phyloP scores from a whole-genome alignment of 2,113 vertebrate genomes.

The Carollia perspicillata region DNA sequence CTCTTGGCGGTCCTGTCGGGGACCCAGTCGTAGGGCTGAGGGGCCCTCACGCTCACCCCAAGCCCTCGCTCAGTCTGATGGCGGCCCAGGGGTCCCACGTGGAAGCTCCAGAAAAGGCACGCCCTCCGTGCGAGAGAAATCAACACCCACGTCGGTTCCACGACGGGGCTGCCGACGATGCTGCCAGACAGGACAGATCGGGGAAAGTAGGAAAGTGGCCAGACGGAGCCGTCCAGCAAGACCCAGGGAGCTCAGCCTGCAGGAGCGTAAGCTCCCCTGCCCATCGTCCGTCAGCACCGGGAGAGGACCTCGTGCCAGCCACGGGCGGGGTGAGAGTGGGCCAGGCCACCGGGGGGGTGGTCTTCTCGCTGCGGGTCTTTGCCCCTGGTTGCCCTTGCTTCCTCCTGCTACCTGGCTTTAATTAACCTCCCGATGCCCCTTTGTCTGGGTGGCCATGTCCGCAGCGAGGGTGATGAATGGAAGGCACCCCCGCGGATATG shows the following conservation, averaged over 20 bases:
- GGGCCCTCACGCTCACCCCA: neutral
- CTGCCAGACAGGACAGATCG: rapidly evolving
- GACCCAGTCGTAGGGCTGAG: neutral
- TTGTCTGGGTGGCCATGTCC: slow-evolving; percentile 68
- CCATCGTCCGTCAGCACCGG: rapidly evolving
- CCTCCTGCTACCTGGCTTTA: slow-evolving; percentile 75
- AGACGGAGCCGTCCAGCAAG: neutral
- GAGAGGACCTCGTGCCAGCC: neutral
- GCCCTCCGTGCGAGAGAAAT: neutral
- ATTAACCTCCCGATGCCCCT: slow-evolving; percentile 71
- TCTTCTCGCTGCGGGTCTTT: slow-evolving; percentile 61
- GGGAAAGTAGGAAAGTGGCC: neutral
- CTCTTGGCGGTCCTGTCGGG: neutral
- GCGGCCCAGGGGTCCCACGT: neutral
- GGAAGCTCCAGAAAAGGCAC: neutral
- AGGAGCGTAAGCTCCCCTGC: neutral
- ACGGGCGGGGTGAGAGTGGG: neutral
- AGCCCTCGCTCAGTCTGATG: neutral
- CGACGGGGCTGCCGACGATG: neutral
- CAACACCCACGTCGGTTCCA: neutral
- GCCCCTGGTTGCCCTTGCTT: slow-evolving; percentile 50
- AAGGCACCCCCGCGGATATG: slow-evolving; percentile 64
- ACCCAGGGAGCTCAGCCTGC: neutral
- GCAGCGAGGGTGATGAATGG: slow-evolving; percentile 55
- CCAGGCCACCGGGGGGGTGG: neutral